Evolutionary conservation across 1,140 invertebrate genomes (phyloP), one percentile per base, ranked within the genome.

Genomic region (Yoshiicerus persimilis): DNA sequence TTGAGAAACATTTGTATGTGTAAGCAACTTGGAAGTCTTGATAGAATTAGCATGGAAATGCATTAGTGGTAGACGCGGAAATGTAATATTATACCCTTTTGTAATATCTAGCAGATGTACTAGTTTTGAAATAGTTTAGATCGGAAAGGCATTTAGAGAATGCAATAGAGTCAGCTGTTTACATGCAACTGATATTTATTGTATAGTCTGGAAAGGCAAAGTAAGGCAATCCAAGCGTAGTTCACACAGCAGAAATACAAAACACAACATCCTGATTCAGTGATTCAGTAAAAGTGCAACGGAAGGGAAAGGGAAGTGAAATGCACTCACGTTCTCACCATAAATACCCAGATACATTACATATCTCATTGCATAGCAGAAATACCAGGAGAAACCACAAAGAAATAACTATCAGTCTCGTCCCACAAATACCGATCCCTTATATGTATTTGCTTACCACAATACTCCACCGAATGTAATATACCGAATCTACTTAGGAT

Each of bases 251-350:
- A 56, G 16, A 56, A 56, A 56, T 56, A 56, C 47, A 56, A 47
- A 56, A 56, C 47, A 56, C 47, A 56, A 56, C 66, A 30, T 70
- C 66, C 66, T 70, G 66, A 30, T 70, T 27, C 20, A 16, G 41
- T 47, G 41, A 1, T 47, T 16, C 66, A 70, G 66, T 32, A 80
- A 80, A 80, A 80, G 75, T 80, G 75, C 75, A 80, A 38, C 75
- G 75, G 75, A 80, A 80, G 34, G 75, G 75, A 34, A 36, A 80
- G 75, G 75, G 75, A 80, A 80, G 75, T 38, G 75, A 80, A 80
- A 80, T 80, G 75, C 75, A 80, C 75, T 80, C 75, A 80, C 75
- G 75, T 80, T 36, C 75, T 20, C n/a, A 38, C 30, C 75, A 80
- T 80, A 80, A 80, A 80, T 38, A 80, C 75, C 75, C 75, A 80